Conservation (phyloP, 1,140 invertebrate species). For the Chelonus insularis region DNA sequence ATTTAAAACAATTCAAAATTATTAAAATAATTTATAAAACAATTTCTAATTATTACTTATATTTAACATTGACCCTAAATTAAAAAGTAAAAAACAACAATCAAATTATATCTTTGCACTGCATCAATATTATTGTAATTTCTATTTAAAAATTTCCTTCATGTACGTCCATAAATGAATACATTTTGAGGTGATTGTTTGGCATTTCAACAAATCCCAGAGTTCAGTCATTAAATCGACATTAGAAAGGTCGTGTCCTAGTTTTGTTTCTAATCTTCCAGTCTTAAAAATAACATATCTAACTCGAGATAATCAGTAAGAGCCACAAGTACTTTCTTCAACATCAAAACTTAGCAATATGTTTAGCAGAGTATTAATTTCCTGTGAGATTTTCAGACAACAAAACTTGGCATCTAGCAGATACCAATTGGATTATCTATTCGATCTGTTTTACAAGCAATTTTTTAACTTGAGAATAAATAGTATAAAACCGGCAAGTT, state of each 20-base stretch:
- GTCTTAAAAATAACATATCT: background rate
- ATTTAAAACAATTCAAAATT: too few relatives aligned
- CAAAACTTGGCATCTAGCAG: slow-evolving; percentile 4
- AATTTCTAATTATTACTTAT: too few relatives aligned
- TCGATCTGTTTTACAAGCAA: slow-evolving; percentile 11
- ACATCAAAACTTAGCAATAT: slow-evolving; percentile 4
- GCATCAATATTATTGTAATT: too few relatives aligned
- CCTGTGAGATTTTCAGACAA: slow-evolving; percentile 21
- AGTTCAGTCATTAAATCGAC: slow-evolving; percentile 2
- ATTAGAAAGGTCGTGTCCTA: slow-evolving; percentile 15
- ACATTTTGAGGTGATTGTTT: background rate
- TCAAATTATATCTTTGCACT: too few relatives aligned
- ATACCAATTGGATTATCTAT: slow-evolving; percentile 22
- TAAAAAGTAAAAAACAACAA: too few relatives aligned
- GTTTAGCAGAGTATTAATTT: slow-evolving; percentile 18
- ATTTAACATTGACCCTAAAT: too few relatives aligned
- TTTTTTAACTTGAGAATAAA: slow-evolving; percentile 9
- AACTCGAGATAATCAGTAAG: slow-evolving; percentile 9
- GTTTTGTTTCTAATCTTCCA: background rate
- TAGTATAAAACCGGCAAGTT: background rate
- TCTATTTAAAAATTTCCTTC: too few relatives aligned
- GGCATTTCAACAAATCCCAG: background rate
- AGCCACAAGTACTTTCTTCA: background rate
- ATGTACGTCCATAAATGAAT: too few relatives aligned
- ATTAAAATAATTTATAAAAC: too few relatives aligned